Percentiles rank a stretch among this genome's conserved stretches.
phyloP scores from a whole-genome alignment of 2,113 vertebrate species.

The Percopsis transmontana region DNA sequence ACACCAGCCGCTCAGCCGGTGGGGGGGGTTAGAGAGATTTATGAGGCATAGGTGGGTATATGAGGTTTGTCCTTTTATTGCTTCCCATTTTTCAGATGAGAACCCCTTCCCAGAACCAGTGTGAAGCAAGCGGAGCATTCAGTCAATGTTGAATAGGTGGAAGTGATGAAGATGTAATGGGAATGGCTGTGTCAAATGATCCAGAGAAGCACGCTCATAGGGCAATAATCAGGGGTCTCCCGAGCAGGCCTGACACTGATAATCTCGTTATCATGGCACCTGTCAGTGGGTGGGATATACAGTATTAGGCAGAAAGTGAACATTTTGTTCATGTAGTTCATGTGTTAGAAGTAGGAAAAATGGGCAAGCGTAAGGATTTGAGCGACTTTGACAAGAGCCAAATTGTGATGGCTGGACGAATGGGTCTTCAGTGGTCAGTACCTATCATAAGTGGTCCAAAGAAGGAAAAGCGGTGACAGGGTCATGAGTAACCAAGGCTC shows the following conservation, averaged over 20 bases:
- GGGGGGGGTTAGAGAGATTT: background rate
- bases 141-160: constrained; percentile 52
- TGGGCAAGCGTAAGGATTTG: too few species aligned
- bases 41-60: constrained; percentile 10
- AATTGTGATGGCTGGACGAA: too few species aligned
- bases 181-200: constrained; percentile 69
- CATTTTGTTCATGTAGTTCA: too few species aligned
- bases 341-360: too few species aligned
- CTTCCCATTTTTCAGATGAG: constrained; percentile 55
- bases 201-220: constrained; percentile 58
- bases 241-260: constrained; percentile 26
- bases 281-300: too few species aligned
- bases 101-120: constrained; percentile 37
- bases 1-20: constrained; percentile 29
- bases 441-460: too few species aligned
- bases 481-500: too few species aligned
- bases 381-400: too few species aligned
- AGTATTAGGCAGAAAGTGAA: too few species aligned
- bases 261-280: too few species aligned
- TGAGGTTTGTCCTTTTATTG: constrained; percentile 50
- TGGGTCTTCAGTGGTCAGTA: constrained; percentile 23
- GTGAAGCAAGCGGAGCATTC: constrained; percentile 33
- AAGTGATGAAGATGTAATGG: constrained; percentile 65
- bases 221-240: constrained; percentile 53
- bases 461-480: too few species aligned